Evolutionary conservation across 2,888 invertebrate genomes (phyloP).

Genomic region (Lasioglossum calceatum): DNA sequence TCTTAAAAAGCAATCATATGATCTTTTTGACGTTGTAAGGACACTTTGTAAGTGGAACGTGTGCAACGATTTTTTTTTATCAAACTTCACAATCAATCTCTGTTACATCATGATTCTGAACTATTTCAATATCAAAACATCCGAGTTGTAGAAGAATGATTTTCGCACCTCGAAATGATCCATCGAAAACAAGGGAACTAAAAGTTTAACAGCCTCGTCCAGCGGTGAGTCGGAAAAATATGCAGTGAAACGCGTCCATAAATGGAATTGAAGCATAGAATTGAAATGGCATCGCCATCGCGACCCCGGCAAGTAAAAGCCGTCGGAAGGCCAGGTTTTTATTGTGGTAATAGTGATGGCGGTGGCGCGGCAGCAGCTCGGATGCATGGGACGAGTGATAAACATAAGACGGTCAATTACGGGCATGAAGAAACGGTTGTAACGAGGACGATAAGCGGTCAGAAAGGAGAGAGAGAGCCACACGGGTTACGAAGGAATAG

Average conservation of each 20-base stretch:
- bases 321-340: neutral
- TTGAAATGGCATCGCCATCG: neutral
- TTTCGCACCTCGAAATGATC: neutral
- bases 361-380: neutral
- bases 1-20: no score
- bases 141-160: neutral
- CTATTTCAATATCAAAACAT: neutral
- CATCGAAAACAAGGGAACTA: neutral
- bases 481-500: slow-evolving; percentile 27
- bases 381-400: slow-evolving; percentile 46
- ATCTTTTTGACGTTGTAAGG: no score
- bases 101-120: no score
- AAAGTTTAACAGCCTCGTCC: neutral
- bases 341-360: neutral
- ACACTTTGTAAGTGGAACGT: no score
- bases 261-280: neutral
- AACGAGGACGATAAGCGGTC: slow-evolving; percentile 24
- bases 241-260: slow-evolving; percentile 5
- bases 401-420: slow-evolving; percentile 64
- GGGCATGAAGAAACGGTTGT: slow-evolving; percentile 50
- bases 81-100: no score
- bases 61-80: no score
- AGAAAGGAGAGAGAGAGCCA: neutral
- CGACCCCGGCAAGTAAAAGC: neutral
- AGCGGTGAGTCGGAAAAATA: neutral